Evolutionary conservation across 2,113 vertebrate species (phyloP), one percentile per base, ranked within the genome.

Genomic region (Haemorhous mexicanus): DNA sequence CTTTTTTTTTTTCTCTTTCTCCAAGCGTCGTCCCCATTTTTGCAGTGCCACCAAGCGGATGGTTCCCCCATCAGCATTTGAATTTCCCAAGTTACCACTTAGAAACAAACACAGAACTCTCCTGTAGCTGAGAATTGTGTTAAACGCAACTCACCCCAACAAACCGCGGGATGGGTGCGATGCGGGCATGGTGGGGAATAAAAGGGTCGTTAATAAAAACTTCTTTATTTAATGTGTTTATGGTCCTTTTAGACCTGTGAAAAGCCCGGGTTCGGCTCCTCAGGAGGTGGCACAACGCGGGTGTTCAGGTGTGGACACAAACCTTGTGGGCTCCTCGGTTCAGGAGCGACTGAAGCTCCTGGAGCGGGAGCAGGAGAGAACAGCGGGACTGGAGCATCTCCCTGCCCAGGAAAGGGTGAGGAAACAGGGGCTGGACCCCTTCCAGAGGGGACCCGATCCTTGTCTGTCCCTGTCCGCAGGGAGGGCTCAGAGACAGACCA

Each of bases 11-110:
- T 39, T 43, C 4, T 49, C 28, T 4, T 2, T 0, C 26, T 55
- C 39, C 47, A 12, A 50, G 32, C 2, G 4, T 28, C 6, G 55
- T 50, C 64, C 6, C 2, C 66, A 83, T 59, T 96, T 96, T 63
- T 19, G 82, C 82, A 91, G 90, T 61, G 96, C 92, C 95, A 88
- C 92, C 94, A 66, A 80, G 93, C 8, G 96, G 94, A n/a, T 35
- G 47, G 1, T 28, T 62, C 27, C 50, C 5, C 41, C n/a, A 2
- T 5, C 1, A 16, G 11, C 62, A 7, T 26, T 63, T 41, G 13
- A 21, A 33, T 80, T 66, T 33, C 5, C 19, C 46, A 5, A 12
- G 7, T 26, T 56, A 7, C 0, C 3, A 2, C 16, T 44, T 7
- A 2, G 0, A 27, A 66, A 80, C 19, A 28, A 62, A 14, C 7